Evolutionary conservation across 2,113 vertebrate species (phyloP).

Genomic region (Bubo scandiacus): DNA sequence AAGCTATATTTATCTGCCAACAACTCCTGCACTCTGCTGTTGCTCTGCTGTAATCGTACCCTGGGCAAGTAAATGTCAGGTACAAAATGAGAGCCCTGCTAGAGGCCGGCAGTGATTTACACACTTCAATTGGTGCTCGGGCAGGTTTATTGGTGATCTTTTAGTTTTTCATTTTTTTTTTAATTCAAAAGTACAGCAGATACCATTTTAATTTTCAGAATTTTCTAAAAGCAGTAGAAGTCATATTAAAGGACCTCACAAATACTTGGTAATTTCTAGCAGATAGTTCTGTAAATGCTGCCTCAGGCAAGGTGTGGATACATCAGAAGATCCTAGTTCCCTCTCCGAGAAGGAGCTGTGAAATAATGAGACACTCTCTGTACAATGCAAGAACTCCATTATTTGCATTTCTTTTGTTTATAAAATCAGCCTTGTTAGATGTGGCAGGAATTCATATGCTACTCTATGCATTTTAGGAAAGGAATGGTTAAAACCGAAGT

Average conservation of each 20-base stretch:
- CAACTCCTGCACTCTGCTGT: conserved; percentile 75
- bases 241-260: not conserved
- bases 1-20: conserved; percentile 81
- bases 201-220: not conserved
- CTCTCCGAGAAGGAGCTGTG: not conserved
- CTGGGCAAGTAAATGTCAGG: conserved; percentile 81
- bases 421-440: not conserved
- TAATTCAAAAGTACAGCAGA: not conserved
- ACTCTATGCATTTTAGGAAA: not conserved
- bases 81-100: conserved; percentile 72
- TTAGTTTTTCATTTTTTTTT: not conserved
- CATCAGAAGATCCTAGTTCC: not conserved
- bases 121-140: not conserved
- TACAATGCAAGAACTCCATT: not conserved
- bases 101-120: not conserved
- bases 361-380: not conserved
- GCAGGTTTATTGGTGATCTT: not conserved
- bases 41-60: conserved; percentile 82
- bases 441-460: not conserved
- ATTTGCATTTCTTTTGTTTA: not conserved
- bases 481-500: not conserved
- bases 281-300: not conserved
- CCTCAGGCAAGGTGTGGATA: not conserved
- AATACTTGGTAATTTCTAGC: not conserved
- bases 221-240: not conserved